Evolutionary conservation across 2,888 invertebrate species (phyloP).

Genomic region (Drosophila recens): DNA sequence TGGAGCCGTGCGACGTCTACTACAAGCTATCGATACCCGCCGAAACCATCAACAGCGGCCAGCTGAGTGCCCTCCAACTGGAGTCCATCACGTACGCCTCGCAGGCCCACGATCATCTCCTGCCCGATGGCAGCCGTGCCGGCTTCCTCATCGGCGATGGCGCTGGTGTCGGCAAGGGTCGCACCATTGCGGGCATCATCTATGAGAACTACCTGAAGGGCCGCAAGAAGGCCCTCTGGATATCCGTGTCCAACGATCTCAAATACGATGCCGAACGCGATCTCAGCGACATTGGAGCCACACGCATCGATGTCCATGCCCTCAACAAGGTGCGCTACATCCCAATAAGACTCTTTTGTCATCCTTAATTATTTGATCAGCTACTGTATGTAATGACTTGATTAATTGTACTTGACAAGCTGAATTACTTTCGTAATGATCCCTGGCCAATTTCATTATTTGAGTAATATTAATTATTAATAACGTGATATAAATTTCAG

Average conservation of each 20-base stretch:
- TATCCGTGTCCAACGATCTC: conserved; percentile 99
- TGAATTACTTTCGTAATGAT: not conserved
- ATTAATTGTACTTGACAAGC: not conserved
- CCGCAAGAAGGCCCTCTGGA: conserved; percentile 98
- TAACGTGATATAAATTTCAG: too few relatives aligned
- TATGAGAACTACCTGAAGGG: conserved; percentile 98
- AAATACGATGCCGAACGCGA: conserved; percentile 99
- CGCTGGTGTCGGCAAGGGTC: conserved; percentile 98
- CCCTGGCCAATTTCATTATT: too few relatives aligned
- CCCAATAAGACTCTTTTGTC: not conserved
- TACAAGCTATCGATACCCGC: conserved; percentile 94
- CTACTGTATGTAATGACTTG: not conserved
- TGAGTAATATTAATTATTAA: not conserved
- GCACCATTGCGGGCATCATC: conserved; percentile 99
- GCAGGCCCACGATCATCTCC: conserved; percentile 96
- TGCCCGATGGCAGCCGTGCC: conserved; percentile 95
- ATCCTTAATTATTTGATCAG: conserved; percentile 1
- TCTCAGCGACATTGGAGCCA: conserved; percentile 97
- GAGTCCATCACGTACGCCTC: conserved; percentile 99
- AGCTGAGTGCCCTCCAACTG: conserved; percentile 97
- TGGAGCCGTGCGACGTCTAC: conserved; percentile 97
- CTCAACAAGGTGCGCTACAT: conserved; percentile 91
- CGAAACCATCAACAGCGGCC: conserved; percentile 92
- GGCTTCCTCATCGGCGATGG: conserved; percentile 99
- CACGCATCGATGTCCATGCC: conserved; percentile 94